Base-by-base conservation (phyloP, 2,797 vertebrate genomes). In the Loris lydekkerianus region DNA sequence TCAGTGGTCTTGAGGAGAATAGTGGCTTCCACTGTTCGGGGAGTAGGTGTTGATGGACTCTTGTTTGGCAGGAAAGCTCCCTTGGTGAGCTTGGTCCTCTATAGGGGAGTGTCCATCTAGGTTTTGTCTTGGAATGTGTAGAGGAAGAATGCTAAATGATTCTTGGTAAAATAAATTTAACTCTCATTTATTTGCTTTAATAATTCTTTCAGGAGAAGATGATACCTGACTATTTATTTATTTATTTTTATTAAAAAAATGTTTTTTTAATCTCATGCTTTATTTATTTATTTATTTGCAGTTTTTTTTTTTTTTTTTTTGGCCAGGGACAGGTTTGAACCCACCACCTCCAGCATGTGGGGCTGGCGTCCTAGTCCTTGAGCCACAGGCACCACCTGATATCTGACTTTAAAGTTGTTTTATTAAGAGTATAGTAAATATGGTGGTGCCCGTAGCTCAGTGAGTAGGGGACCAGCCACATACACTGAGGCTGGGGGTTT, bases 101-200 rank as follows among this genome's bases (percentile, higher is more conserved):
- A 34, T 34, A 31, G 18, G 29, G 21, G 15, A 15, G 27, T 23
- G 20, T 90, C 60, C 27, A 43, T 10, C 25, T 86, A 77, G 81
- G 53, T 63, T 92, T 77, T 89, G 20, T 73, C 46, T 86, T 37
- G 58, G 18, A 56, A 15, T 89, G 1, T 87, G 78, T 61, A 21
- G 77, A 65, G 17, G 49, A 61, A 69, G 15, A 77, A n/a, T 67
- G 40, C 56, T 76, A 15, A 78, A 17, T 81, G 67, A 69, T 69
- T 86, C 31, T 77, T 88, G 88, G 15, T 60, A 58, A 94, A 73
- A 60, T 88, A 73, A 49, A 58, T 49, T 80, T 84, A 46, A 85
- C 34, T 60, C 10, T 60, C 23, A 17, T 76, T 60, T 31, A 53
- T 83, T 89, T 95, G 63, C 58, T 73, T 83, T 85, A 81, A 46